Base-by-base conservation (phyloP, 2,797 vertebrate genomes). In the Mareca penelope region DNA sequence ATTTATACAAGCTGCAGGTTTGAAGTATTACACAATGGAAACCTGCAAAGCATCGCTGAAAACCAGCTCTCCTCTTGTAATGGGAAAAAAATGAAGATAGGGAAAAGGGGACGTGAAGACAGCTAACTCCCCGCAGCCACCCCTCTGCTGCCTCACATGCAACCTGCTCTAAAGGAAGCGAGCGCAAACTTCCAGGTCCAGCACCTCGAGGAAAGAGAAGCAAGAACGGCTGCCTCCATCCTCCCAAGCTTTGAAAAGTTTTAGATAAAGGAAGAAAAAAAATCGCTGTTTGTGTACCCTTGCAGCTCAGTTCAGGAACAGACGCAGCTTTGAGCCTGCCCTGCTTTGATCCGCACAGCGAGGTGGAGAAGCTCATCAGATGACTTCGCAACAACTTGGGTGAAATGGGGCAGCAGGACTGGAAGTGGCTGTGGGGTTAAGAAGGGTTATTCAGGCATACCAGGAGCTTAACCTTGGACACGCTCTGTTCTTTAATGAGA, bases 71-170 rank as follows among this genome's bases (percentile, higher is more conserved):
- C 16, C 60, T 29, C 29, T 31, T 63, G 5, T 57, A 46, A 13
- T 0, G 6, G 53, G 33, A 23, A 48, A 48, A 67, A 40, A 9
- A 0, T 4, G 24, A 70, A 44, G 4, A 21, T 4, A 15, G 0
- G 1, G 57, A 61, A 82, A 92, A 60, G 2, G 6, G 80, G 33
- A 59, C 4, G 13, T 2, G 15, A 71, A 83, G 65, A 65, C 29
- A 73, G 94, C 4, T 28, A 39, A 60, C 24, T 84, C 57, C 35
- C 23, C 55, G 5, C 0, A 0, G 67, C 24, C 42, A 63, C 31
- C 23, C 10, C n/a, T 46, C 71, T 29, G 24, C 48, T 31, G 28
- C 8, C 48, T 22, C 18, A 21, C 12, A 0, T 3, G 19, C 28
- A 29, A 46, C 35, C 10, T 35, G 6, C 50, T 52, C 64, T 13